phyloP scores from a whole-genome alignment of 2,888 invertebrate species.

The Macaria notata region DNA sequence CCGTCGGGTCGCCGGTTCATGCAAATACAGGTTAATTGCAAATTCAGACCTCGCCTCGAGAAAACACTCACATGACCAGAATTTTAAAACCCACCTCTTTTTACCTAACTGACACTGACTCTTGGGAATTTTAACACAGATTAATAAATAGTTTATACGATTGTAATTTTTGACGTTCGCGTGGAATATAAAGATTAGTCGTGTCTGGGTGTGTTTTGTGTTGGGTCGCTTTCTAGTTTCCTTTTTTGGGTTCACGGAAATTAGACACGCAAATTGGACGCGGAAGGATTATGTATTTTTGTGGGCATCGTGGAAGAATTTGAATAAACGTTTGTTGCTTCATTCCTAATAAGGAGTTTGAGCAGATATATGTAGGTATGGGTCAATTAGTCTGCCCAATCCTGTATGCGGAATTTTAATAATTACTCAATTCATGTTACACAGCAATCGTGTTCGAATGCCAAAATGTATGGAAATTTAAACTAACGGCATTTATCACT shows the following conservation, averaged over 20 bases:
- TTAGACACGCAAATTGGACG: slow-evolving; percentile 5
- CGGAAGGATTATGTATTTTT: slow-evolving; percentile 2
- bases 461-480: no score
- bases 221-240: slow-evolving; percentile 32
- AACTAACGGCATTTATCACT: no score
- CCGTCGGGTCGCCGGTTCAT: slow-evolving; percentile 57
- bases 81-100: slow-evolving; percentile 49
- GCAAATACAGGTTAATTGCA: slow-evolving; percentile 72
- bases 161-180: slow-evolving; percentile 9
- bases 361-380: no score
- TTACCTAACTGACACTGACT: slow-evolving; percentile 18
- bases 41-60: slow-evolving; percentile 66
- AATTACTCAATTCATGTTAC: no score
- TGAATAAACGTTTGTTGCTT: no score
- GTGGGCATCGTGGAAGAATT: slow-evolving; percentile 4
- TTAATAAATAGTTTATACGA: background rate
- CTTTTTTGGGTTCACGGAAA: slow-evolving; percentile 27
- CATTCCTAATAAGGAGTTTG: no score
- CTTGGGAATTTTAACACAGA: slow-evolving; percentile 15
- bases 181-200: slow-evolving; percentile 26
- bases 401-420: no score
- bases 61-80: slow-evolving; percentile 58
- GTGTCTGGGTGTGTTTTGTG: slow-evolving; percentile 21
- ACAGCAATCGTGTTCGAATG: no score
- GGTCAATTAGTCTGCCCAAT: no score